Evolutionary conservation across 2,888 invertebrate genomes (phyloP), one percentile per base, ranked within the genome.

Genomic region (Hirtodrosophila trivittata): DNA sequence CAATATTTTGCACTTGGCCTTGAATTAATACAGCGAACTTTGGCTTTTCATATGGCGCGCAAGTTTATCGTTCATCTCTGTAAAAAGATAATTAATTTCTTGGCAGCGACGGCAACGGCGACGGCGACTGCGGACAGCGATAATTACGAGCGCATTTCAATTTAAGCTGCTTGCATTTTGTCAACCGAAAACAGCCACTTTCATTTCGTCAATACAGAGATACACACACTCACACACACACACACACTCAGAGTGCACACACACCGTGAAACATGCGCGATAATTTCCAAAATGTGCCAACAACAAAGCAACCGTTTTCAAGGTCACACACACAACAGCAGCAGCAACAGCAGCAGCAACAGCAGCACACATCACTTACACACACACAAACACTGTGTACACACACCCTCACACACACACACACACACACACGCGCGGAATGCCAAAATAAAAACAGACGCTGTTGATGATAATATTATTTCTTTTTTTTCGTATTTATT

Each of bases 11-110:
- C 76, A 76, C 75, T 77, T 89, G 89, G 88, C 88, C 88, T 88
- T 88, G 88, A 89, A 89, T 83, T 74, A 84, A 89, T 86, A 71
- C 88, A 87, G 78, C 81, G 89, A 88, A 88, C 88, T 88, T 88
- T 88, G 87, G 83, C 88, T 87, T 86, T 87, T 81, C 51, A 52
- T 67, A 37, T 60, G 60, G 74, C 69, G 73, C 66, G 56, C 62
- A 70, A 72, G 77, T 87, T 85, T 87, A 85, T 85, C 85, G 87
- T 87, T 50, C 87, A 87, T 82, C 81, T 76, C 65, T 78, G 76
- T 80, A 86, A 86, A 85, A 67, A 86, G 80, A 80, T 80, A 80
- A 80, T 80, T 80, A 80, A 83, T 80, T 80, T 86, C 73, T 65
- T 72, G 76, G 56, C 78, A 58, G 55, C 12, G 35, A 18, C n/a